phyloP scores from a whole-genome alignment of 2,888 invertebrate genomes.

The Yponomeuta cagnagella region DNA sequence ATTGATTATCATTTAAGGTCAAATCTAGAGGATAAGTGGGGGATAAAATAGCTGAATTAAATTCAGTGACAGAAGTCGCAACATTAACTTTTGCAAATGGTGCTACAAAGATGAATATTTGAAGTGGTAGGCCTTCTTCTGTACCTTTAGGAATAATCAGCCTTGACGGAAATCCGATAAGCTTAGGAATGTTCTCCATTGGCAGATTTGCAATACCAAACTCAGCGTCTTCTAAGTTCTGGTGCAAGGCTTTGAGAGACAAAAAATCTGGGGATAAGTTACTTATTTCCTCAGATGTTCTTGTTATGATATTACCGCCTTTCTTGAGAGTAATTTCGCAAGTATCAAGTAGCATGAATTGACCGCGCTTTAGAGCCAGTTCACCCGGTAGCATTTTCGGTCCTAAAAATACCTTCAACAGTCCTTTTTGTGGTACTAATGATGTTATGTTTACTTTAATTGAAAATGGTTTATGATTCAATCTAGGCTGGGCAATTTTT shows the following conservation, averaged over 20 bases:
- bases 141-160: conserved; percentile 83
- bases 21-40: conserved; percentile 86
- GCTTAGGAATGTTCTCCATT: conserved; percentile 62
- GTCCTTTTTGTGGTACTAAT: conserved; percentile 73
- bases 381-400: conserved; percentile 80
- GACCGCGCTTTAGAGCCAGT: conserved; percentile 65
- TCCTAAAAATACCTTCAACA: conserved; percentile 80
- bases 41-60: conserved; percentile 55
- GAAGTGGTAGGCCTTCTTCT: conserved; percentile 77
- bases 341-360: conserved; percentile 76
- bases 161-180: conserved; percentile 80
- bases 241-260: conserved; percentile 75
- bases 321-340: conserved; percentile 75
- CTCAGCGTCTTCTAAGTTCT: conserved; percentile 76
- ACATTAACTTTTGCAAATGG: conserved; percentile 58
- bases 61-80: conserved; percentile 50
- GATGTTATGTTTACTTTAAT: conserved; percentile 78
- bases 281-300: conserved; percentile 77
- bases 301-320: conserved; percentile 79
- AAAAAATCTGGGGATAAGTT: conserved; percentile 77
- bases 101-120: conserved; percentile 78
- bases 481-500: conserved; percentile 75
- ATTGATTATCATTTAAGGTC: conserved; percentile 63
- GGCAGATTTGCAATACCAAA: conserved; percentile 68
- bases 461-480: conserved; percentile 83